These are phyloP conservation scores for Vimba vimba DNA, from an alignment of 2,113 vertebrate genomes.

Conservation along the genomic window DNA sequence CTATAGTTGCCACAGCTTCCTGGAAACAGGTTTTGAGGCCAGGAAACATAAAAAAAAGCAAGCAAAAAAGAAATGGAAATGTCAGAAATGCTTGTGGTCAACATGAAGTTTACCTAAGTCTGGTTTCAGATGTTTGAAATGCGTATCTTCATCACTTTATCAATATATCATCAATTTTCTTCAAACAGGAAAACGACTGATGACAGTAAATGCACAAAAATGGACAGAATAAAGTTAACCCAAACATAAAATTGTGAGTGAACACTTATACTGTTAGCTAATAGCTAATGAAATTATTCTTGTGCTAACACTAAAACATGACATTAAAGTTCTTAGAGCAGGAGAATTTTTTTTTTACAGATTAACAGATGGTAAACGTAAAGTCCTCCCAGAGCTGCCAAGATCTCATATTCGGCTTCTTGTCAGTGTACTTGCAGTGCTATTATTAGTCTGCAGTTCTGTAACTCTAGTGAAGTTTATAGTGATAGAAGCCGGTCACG, in stretches of 20 bases:
- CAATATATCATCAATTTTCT: background rate
- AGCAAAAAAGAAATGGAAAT: background rate
- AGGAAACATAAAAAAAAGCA: background rate
- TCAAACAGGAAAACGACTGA: background rate
- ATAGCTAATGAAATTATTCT: background rate
- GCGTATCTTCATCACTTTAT: background rate
- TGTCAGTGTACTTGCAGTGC: conserved; percentile 43
- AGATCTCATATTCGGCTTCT: conserved; percentile 44
- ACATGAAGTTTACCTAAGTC: background rate
- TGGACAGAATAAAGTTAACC: background rate
- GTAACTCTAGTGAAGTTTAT: conserved; percentile 52
- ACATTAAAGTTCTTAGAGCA: background rate
- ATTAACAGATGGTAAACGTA: conserved; percentile 24
- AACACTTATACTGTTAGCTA: background rate
- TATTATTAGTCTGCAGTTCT: conserved; percentile 59
- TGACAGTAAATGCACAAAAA: background rate
- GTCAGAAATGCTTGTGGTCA: conserved; percentile 21
- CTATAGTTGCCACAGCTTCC: conserved; percentile 6
- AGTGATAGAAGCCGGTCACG: conserved; percentile 29
- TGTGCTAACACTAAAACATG: background rate
- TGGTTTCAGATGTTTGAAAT: background rate
- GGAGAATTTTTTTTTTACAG: background rate
- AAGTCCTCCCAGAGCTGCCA: background rate
- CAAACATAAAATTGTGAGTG: background rate
- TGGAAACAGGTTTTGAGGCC: background rate